Conservation (phyloP, 1,140 invertebrate genomes). For the Drosophila lacteicornis region DNA sequence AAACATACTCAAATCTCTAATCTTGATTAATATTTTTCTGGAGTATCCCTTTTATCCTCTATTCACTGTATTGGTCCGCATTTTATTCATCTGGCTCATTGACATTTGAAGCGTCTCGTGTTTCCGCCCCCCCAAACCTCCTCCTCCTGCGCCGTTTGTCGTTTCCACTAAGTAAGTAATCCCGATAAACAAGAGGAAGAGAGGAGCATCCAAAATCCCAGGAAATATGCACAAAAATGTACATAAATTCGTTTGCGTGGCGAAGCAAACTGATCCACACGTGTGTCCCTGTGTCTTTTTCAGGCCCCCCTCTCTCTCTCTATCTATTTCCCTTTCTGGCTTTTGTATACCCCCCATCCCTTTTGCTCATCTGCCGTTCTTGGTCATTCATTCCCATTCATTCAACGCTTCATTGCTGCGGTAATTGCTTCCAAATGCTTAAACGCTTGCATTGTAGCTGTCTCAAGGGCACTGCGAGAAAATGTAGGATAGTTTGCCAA, state of each 20-base stretch:
- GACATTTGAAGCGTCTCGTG: conserved; percentile 76
- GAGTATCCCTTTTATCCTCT: too few relatives aligned
- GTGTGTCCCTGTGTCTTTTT: conserved; percentile 31
- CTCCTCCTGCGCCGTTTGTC: conserved; percentile 30
- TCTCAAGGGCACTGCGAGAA: conserved; percentile 20
- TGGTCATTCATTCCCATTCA: conserved; percentile 65
- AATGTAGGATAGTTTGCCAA: neutral
- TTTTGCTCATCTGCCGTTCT: conserved; percentile 25
- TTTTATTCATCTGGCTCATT: conserved; percentile 65
- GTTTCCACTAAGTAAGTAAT: conserved; percentile 75
- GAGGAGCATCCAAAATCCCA: conserved; percentile 48
- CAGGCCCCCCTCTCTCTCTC: neutral
- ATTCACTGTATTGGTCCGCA: conserved; percentile 13
- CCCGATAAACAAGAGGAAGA: conserved; percentile 47
- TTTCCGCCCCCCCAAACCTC: conserved; percentile 46
- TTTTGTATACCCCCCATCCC: conserved; percentile 4
- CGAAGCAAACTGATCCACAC: conserved; percentile 53
- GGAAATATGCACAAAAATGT: conserved; percentile 75
- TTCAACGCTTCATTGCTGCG: conserved; percentile 80
- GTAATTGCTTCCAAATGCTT: conserved; percentile 84
- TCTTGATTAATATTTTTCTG: neutral
- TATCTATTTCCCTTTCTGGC: conserved; percentile 5
- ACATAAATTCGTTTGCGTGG: conserved; percentile 64
- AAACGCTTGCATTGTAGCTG: conserved; percentile 79
- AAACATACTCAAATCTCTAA: neutral